These are phyloP conservation scores for Drosophila sordidula DNA, from an alignment of 2,888 invertebrate species.

Conservation along the genomic window DNA sequence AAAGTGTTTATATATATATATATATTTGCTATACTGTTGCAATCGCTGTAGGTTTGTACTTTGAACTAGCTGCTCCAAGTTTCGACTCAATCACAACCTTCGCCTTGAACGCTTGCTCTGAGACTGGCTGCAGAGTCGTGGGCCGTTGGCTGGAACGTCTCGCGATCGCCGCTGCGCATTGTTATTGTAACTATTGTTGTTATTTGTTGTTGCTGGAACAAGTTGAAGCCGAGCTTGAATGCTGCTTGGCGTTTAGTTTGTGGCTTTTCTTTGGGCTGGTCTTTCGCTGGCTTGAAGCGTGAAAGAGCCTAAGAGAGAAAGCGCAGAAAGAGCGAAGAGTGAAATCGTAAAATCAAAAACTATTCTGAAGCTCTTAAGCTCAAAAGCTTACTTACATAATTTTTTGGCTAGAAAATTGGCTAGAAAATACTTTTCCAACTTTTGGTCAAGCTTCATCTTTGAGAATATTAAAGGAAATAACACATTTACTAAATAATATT, in stretches of 20 bases:
- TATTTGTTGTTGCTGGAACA: slow-evolving; percentile 44
- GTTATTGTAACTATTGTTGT: slow-evolving; percentile 53
- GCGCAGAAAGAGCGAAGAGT: neutral
- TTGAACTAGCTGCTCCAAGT: slow-evolving; percentile 47
- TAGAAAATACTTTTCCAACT: no score
- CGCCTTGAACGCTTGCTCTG: slow-evolving; percentile 80
- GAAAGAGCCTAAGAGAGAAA: slow-evolving; percentile 3
- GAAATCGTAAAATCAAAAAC: neutral
- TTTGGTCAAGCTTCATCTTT: no score
- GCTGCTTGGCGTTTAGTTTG: slow-evolving; percentile 24
- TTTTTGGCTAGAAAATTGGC: neutral
- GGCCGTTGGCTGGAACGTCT: slow-evolving; percentile 32
- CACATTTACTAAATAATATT: no score
- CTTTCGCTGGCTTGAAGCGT: slow-evolving; percentile 20
- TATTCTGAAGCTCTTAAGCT: slow-evolving; percentile 9
- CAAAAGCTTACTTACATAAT: neutral
- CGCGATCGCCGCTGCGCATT: slow-evolving; percentile 50
- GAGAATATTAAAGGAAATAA: no score
- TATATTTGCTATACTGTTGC: slow-evolving; percentile 26
- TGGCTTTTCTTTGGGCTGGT: slow-evolving; percentile 21
- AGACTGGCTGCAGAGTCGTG: slow-evolving; percentile 36
- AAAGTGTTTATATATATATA: slow-evolving; percentile 15
- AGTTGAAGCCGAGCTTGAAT: slow-evolving; percentile 55
- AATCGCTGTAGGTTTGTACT: slow-evolving; percentile 47
- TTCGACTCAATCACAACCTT: slow-evolving; percentile 77